A percentile compares a stretch with the other conserved stretches of the same genome.
Evolutionary conservation across 2,113 vertebrate species (phyloP).

Genomic region (Scolopax mira): DNA sequence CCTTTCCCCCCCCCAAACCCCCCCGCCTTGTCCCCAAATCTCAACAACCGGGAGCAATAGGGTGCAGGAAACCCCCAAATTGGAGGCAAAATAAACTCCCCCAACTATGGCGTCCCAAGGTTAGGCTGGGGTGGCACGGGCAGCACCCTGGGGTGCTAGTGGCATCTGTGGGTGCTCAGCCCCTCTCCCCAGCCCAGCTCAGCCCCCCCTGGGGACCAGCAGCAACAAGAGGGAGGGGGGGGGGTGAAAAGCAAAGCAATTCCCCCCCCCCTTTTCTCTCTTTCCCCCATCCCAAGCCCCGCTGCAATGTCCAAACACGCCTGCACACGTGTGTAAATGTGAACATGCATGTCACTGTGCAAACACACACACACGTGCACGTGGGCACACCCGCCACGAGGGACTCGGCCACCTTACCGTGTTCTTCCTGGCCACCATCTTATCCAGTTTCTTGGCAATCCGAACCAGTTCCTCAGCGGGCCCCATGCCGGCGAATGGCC

Average conservation of each 20-base stretch:
- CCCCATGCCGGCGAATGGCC: conserved; percentile 74
- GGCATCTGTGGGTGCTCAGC: background rate
- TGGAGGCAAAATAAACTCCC: background rate
- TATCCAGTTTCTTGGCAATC: conserved; percentile 91
- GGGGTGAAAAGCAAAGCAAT: background rate
- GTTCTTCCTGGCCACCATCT: conserved; percentile 94
- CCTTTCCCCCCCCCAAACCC: no score
- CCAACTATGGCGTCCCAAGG: fast-evolving
- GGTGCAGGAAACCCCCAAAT: background rate
- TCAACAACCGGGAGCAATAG: background rate
- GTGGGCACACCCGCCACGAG: fast-evolving
- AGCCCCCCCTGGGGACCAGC: fast-evolving
- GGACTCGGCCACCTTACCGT: conserved; percentile 78
- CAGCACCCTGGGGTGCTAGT: background rate
- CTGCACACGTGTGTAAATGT: background rate
- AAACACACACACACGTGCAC: no score
- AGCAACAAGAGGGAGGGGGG: background rate
- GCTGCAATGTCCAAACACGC: fast-evolving
- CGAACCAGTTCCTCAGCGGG: conserved; percentile 87
- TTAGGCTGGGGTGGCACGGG: no score
- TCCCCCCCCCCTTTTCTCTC: no score
- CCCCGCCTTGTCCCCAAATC: fast-evolving
- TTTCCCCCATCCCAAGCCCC: background rate
- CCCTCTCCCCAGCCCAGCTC: background rate
- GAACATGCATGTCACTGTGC: fast-evolving